Evolutionary conservation across 2,113 vertebrate species (phyloP), one percentile per base, ranked within the genome.

Genomic region (Apteryx owenii): DNA sequence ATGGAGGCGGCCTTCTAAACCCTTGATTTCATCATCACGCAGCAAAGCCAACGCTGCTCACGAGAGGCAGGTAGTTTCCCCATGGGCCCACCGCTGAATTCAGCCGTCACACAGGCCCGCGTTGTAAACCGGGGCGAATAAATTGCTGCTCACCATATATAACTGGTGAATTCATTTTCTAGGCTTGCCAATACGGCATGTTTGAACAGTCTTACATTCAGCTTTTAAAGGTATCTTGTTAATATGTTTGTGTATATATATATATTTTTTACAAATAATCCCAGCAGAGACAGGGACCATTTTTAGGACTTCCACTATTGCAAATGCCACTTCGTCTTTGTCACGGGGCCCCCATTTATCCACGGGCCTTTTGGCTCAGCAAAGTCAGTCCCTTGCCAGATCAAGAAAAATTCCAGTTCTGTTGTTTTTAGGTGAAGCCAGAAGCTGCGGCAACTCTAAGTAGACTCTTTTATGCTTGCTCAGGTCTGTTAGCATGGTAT

Each of bases 401-500:
- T 65, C 36, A 95, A 91, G 56, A 92, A 77, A 81, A 89, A 46
- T 60, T 40, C 50, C 66, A 26, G 58, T 78, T 94, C 76, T 92
- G 50, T 66, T 91, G 77, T 19, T 73, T 95, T 86, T 81, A 60
- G 31, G 21, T 75, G 93, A 86, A 90, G 90, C 51, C 51, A 93
- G 82, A 83, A 0, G 0, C 76, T 78, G 80, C 6, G 12, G 75
- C 46, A 93, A 73, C 82, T 64, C 53, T 71, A 80, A 83, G 88
- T 8, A 89, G 85, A 95, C 95, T 92, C 79, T 93, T 85, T 96
- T 95, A 78, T 44, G 69, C 97, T 83, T 54, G 85, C 71, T 95
- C 51, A 81, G 81, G 84, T 71, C 85, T 85, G 50, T 56, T 7
- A 5, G 79, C 78, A 85, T 22, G 70, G 64, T 50, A 80, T 66